Conservation (phyloP, 2,113 vertebrate genomes). For the Ictalurus furcatus region DNA sequence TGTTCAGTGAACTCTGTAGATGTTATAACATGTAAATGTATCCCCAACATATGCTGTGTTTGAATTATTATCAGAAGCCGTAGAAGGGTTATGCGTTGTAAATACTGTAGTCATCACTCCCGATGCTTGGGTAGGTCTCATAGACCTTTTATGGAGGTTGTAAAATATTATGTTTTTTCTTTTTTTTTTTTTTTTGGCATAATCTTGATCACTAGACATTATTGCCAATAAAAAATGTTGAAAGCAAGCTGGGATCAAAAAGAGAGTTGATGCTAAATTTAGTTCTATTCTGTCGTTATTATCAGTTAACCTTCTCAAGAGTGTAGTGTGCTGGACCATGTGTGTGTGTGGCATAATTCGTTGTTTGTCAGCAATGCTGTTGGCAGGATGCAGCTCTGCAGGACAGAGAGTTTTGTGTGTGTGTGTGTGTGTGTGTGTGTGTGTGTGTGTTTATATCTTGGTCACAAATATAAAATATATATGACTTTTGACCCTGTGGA, state of each 20-base stretch:
- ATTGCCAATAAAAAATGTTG: not conserved
- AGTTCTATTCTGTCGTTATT: not conserved
- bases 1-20: constrained; percentile 16
- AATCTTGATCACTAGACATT: constrained; percentile 14
- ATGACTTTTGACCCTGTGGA: not conserved
- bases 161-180: constrained; percentile 31
- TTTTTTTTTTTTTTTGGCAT: not conserved
- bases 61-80: constrained; percentile 48
- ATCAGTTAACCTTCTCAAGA: constrained; percentile 4
- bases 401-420: constrained; percentile 47
- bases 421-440: constrained; percentile 12
- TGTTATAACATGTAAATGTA: constrained; percentile 34
- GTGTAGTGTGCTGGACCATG: constrained; percentile 30
- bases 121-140: constrained; percentile 75
- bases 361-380: constrained; percentile 19
- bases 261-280: constrained; percentile 7
- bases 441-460: not conserved
- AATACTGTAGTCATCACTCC: constrained; percentile 75
- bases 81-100: constrained; percentile 65
- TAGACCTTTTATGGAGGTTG: constrained; percentile 68
- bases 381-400: constrained; percentile 48
- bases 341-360: not conserved
- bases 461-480: not conserved
- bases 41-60: constrained; percentile 36
- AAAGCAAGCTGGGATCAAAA: constrained; percentile 24